Evolutionary conservation across 2,888 invertebrate species (phyloP), one percentile per base, ranked within the genome.

Genomic region (Phortica magna): DNA sequence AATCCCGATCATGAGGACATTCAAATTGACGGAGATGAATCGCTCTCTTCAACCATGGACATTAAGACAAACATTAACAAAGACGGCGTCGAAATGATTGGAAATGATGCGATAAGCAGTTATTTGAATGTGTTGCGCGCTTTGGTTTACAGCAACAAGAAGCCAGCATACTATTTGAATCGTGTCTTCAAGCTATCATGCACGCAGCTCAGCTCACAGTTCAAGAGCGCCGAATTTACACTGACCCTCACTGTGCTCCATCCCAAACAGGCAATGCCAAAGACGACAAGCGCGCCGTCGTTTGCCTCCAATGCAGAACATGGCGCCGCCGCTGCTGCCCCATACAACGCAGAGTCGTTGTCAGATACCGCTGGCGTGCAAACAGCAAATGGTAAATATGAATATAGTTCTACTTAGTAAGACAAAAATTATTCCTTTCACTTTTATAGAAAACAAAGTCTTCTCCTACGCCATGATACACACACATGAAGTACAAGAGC

Each of bases 111-210:
- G 1, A 89, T 89, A 71, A 82, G 81, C 2, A 92, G 91, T 75
- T 92, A 92, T 82, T 81, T 91, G 17, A 91, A 90, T 76, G 90
- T 92, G 0, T 73, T 92, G 6, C 89, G 89, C 43, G 90, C 92
- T 12, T 80, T 98, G 80, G 95, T 96, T 84, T 99, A 99, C 93
- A 97, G 97, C 91, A 99, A 99, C 93, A 96, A 96, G 88, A 98
- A 98, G 90, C 98, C 99, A 3, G 98, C 98, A 10, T 98, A 98
- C 92, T 98, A 98, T 91, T 93, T 98, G 82, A 98, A 98, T 93
- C 95, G 98, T 80, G 98, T 97, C 39, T 99, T 99, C 93, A 98
- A 98, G 90, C 94, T 99, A 71, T 96, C 97, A 79, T 99, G 99
- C 93, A 97, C 98, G 0, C 98, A 98, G 92, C 94, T 98, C 78